Conservation (phyloP, 2,113 vertebrate species). For the Lampris megalopsis region DNA sequence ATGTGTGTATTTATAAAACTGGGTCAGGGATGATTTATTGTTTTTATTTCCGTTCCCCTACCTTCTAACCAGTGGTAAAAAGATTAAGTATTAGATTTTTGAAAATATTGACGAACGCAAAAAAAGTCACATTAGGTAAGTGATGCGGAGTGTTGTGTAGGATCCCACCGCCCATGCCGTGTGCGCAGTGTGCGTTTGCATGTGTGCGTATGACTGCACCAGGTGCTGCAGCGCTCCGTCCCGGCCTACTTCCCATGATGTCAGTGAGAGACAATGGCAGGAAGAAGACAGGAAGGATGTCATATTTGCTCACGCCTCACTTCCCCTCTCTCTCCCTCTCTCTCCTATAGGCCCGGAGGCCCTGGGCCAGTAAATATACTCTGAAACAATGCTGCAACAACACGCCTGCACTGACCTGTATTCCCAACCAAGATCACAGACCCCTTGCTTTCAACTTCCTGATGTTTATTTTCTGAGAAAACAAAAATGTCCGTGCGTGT, state of each 20-base stretch:
- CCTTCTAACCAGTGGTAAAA: too few species aligned
- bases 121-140: too few species aligned
- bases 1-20: too few species aligned
- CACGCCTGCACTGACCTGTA: constrained; percentile 30
- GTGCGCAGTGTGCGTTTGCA: constrained; percentile 7
- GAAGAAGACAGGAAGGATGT: constrained; percentile 76
- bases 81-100: too few species aligned
- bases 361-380: constrained; percentile 34
- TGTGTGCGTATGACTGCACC: constrained; percentile 27
- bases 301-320: constrained; percentile 63
- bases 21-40: too few species aligned
- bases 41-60: too few species aligned
- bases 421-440: constrained; percentile 21
- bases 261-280: constrained; percentile 75
- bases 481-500: constrained; percentile 14
- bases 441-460: constrained; percentile 34
- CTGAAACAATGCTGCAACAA: constrained; percentile 32
- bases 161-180: too few species aligned
- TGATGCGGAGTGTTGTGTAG: too few species aligned
- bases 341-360: constrained; percentile 49
- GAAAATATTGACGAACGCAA: too few species aligned
- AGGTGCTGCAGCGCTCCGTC: constrained; percentile 48
- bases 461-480: constrained; percentile 33
- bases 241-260: constrained; percentile 68
- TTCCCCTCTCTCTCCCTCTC: constrained; percentile 57